Conservation (phyloP, 2,888 invertebrate genomes). For the Leptothorax acervorum region DNA sequence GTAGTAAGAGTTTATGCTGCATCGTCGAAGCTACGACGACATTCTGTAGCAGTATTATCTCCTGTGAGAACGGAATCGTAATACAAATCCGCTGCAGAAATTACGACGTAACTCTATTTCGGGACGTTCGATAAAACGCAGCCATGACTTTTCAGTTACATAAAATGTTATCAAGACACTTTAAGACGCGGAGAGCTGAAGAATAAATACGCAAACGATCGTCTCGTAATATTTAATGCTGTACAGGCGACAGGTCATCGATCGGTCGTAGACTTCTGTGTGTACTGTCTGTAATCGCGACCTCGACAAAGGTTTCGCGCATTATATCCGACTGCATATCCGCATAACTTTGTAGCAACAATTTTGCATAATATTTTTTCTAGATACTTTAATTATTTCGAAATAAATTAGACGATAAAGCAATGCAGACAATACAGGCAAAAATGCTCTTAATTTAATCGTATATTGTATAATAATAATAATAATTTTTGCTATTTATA, state of each 20-base stretch:
- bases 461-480: neutral
- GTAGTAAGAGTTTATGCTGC: slow-evolving; percentile 22
- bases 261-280: slow-evolving; percentile 37
- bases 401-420: neutral
- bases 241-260: slow-evolving; percentile 45
- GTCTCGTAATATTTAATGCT: slow-evolving; percentile 46
- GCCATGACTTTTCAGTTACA: slow-evolving; percentile 8
- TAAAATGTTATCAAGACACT: slow-evolving; percentile 2
- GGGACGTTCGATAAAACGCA: neutral
- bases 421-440: neutral
- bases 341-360: neutral
- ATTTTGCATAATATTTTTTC: neutral
- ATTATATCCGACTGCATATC: neutral
- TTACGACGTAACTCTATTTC: neutral
- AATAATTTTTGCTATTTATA: neutral
- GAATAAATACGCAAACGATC: slow-evolving; percentile 22
- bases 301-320: slow-evolving; percentile 29
- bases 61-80: neutral
- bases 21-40: neutral
- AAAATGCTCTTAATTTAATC: neutral
- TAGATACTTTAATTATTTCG: neutral
- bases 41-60: neutral
- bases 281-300: slow-evolving; percentile 28
- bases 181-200: neutral
- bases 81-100: slow-evolving; percentile 17